Conservation (phyloP, 2,113 vertebrate species). For the Bubo scandiacus region DNA sequence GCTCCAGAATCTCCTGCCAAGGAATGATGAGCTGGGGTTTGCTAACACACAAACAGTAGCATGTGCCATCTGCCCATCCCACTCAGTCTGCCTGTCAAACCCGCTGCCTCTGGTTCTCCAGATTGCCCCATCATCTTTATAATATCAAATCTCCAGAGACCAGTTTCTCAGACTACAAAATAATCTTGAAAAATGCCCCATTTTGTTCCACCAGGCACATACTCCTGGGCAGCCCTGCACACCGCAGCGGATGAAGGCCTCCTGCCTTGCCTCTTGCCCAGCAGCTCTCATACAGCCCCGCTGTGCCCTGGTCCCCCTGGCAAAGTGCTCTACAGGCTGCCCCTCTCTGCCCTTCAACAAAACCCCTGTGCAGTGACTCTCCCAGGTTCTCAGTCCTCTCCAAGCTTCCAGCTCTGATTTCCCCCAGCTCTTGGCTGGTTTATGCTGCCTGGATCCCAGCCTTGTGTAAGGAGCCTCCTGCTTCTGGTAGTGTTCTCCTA, state of each 20-base stretch:
- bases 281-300: fast-evolving
- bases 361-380: background rate
- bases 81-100: background rate
- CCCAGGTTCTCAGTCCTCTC: background rate
- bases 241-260: background rate
- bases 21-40: background rate
- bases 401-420: background rate
- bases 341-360: background rate
- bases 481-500: background rate
- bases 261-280: background rate
- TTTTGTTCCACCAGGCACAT: background rate
- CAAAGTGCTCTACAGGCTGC: background rate
- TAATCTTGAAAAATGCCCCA: fast-evolving
- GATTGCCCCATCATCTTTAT: background rate
- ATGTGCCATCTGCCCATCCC: background rate
- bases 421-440: background rate
- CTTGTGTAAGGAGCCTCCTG: background rate
- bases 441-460: background rate
- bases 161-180: background rate
- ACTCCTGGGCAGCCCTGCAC: background rate
- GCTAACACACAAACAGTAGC: background rate
- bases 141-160: background rate
- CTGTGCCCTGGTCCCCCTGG: background rate
- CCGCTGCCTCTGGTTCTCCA: background rate
- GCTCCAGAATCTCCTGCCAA: background rate